Percentiles rank a stretch among this genome's conserved stretches.
Conservation (phyloP, 2,888 invertebrate genomes). For the Apotomis turbidana region DNA sequence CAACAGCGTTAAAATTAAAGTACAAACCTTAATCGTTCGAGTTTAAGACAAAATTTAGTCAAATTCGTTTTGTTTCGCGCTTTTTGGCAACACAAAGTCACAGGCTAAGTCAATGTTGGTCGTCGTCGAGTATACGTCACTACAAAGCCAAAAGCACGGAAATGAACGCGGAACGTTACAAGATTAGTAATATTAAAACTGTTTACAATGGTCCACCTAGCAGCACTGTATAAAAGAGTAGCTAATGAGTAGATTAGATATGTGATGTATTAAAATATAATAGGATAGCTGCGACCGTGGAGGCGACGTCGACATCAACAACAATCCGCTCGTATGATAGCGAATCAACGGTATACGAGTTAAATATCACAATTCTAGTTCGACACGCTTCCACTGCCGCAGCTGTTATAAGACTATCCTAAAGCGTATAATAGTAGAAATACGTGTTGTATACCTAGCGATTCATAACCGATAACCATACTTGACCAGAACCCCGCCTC, state of each 20-base stretch:
- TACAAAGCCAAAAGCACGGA: slow-evolving; percentile 46
- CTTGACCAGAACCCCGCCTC: slow-evolving; percentile 69
- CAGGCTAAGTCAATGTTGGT: slow-evolving; percentile 33
- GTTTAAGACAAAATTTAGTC: slow-evolving; percentile 43
- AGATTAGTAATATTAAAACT: slow-evolving; percentile 41
- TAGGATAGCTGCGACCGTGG: slow-evolving; percentile 53
- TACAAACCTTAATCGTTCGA: slow-evolving; percentile 48
- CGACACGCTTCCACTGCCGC: slow-evolving; percentile 56
- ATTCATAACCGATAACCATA: slow-evolving; percentile 67
- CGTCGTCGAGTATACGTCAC: slow-evolving; percentile 23
- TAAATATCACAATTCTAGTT: slow-evolving; percentile 49
- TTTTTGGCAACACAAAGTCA: slow-evolving; percentile 46
- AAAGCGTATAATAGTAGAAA: slow-evolving; percentile 71
- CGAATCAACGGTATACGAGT: slow-evolving; percentile 41
- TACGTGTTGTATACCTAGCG: slow-evolving; percentile 68
- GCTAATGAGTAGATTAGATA: slow-evolving; percentile 78
- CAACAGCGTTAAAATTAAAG: slow-evolving; percentile 58
- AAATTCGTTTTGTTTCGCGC: slow-evolving; percentile 43
- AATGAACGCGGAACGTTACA: slow-evolving; percentile 27
- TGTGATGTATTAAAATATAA: slow-evolving; percentile 77
- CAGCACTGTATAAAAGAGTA: slow-evolving; percentile 72
- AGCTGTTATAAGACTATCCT: slow-evolving; percentile 65
- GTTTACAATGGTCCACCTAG: slow-evolving; percentile 71
- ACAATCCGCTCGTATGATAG: slow-evolving; percentile 33
- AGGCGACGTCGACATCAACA: slow-evolving; percentile 50